Conservation (phyloP, 2,113 vertebrate species). For the Regulus satrapa region DNA sequence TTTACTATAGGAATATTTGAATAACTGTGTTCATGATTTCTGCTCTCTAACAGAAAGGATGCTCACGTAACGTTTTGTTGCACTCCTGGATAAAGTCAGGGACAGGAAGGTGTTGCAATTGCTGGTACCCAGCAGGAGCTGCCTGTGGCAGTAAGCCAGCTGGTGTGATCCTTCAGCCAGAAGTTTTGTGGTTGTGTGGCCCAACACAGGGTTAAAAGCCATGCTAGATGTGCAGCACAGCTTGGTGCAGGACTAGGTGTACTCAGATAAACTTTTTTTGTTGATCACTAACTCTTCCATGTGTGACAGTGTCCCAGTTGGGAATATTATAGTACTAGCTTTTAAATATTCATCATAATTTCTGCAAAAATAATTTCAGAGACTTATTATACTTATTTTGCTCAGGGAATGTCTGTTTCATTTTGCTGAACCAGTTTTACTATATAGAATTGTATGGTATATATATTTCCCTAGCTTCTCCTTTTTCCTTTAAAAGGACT, state of each 20-base stretch:
- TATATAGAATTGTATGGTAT: background rate
- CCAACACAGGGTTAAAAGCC: background rate
- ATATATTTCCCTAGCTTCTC: background rate
- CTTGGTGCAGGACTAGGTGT: accelerated
- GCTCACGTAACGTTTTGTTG: accelerated
- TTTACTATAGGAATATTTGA: background rate
- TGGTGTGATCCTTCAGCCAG: background rate
- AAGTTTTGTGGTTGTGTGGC: background rate
- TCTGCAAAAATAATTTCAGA: background rate
- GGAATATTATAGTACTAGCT: background rate
- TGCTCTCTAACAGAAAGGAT: background rate
- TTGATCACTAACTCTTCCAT: background rate
- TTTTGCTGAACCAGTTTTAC: background rate
- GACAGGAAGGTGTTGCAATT: background rate
- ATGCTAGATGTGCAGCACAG: background rate
- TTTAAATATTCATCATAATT: background rate
- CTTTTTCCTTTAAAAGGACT: background rate
- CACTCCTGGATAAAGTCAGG: background rate
- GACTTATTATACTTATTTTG: background rate
- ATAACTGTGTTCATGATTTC: background rate
- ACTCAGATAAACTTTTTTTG: background rate
- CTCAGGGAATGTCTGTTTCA: background rate
- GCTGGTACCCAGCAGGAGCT: background rate
- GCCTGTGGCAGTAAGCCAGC: background rate
- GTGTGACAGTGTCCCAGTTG: background rate